A percentile compares a stretch with the other conserved stretches of the same genome.
These are phyloP conservation scores for Acronicta psi DNA, from an alignment of 2,888 invertebrate genomes.

Conservation along the genomic window DNA sequence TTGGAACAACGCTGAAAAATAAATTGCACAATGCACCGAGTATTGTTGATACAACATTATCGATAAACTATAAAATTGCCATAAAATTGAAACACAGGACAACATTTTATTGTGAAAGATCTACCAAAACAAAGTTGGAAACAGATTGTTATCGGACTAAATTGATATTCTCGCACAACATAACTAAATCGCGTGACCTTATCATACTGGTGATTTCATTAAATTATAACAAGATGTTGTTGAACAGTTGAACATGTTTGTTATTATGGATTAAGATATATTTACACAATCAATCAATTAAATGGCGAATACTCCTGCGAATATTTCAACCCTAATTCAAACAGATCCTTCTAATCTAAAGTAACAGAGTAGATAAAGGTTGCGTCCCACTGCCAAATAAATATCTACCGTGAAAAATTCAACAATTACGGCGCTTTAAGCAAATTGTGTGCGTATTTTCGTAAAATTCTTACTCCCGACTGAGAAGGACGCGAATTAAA, in stretches of 20 bases:
- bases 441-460: constrained; percentile 51
- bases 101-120: constrained; percentile 4
- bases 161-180: neutral
- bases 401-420: constrained; percentile 63
- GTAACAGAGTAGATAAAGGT: no score
- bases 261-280: no score
- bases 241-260: no score
- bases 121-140: constrained; percentile 3
- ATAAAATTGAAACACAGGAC: constrained; percentile 13
- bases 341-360: no score
- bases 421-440: constrained; percentile 54
- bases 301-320: no score
- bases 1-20: no score
- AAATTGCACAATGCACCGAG: neutral
- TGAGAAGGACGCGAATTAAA: constrained; percentile 14
- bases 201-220: no score
- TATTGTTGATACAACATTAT: constrained; percentile 11
- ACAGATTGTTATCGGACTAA: neutral
- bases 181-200: neutral
- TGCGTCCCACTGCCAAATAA: no score
- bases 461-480: no score
- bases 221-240: no score
- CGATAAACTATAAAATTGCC: constrained; percentile 16
- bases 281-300: no score
- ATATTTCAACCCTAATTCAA: no score